Percentiles rank a stretch among this genome's conserved stretches.
Evolutionary conservation across 92 coral and sea anemone genomes (phyloP).

Genomic region (Palythoa grandiflora): DNA sequence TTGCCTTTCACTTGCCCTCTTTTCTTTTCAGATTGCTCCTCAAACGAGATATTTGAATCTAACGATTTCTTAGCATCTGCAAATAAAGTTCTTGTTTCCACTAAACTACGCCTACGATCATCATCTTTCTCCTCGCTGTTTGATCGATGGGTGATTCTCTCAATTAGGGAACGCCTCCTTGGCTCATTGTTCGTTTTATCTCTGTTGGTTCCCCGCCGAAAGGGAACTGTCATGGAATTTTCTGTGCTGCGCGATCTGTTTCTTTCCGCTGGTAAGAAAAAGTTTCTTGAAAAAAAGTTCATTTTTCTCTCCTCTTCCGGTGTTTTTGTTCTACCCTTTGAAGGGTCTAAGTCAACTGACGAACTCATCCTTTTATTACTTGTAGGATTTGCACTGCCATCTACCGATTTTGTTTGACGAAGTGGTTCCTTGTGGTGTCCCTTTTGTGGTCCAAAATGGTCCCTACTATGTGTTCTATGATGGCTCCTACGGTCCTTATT

Average conservation of each 20-base stretch:
- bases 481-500: slow-evolving; percentile 34
- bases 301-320: slow-evolving; percentile 76
- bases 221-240: slow-evolving; percentile 59
- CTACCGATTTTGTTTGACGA: slow-evolving; percentile 15
- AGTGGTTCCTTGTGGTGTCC: slow-evolving; percentile 29
- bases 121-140: slow-evolving; percentile 72
- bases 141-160: slow-evolving; percentile 75
- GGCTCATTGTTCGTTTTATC: slow-evolving; percentile 62
- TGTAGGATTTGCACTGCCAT: neutral
- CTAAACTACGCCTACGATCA: slow-evolving; percentile 59
- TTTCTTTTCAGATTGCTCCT: neutral
- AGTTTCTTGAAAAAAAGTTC: slow-evolving; percentile 68
- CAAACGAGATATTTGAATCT: slow-evolving; percentile 13
- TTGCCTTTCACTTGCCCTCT: neutral
- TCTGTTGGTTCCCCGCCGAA: slow-evolving; percentile 67
- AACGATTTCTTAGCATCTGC: slow-evolving; percentile 38
- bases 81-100: slow-evolving; percentile 55
- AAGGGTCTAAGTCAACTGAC: slow-evolving; percentile 1
- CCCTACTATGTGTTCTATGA: slow-evolving; percentile 44
- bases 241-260: slow-evolving; percentile 63
- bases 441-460: slow-evolving; percentile 32
- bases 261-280: slow-evolving; percentile 63
- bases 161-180: slow-evolving; percentile 79
- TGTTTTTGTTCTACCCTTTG: slow-evolving; percentile 51
- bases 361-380: neutral